Evolutionary conservation across 2,113 vertebrate genomes (phyloP).

Genomic region (Nothocercus nigrocapillus): DNA sequence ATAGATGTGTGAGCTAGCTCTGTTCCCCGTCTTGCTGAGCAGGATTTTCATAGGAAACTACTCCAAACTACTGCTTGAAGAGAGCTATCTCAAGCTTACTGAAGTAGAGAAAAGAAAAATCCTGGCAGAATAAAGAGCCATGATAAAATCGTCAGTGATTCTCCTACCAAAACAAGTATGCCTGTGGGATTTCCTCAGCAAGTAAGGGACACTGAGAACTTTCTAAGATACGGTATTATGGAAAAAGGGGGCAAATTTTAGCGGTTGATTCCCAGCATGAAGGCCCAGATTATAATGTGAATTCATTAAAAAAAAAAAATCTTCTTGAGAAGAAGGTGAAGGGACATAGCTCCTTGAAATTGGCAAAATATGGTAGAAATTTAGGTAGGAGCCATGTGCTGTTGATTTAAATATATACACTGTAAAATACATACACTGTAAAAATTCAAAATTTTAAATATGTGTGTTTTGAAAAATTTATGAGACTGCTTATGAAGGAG

Average conservation of each 20-base stretch:
- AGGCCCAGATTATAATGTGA: background rate
- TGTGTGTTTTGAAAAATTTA: background rate
- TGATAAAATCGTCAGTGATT: background rate
- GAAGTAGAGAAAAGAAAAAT: conserved; percentile 8
- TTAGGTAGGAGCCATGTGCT: background rate
- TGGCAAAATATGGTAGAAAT: background rate
- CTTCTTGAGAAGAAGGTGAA: background rate
- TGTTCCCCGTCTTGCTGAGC: background rate
- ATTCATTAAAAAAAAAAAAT: background rate
- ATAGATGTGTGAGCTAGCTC: conserved; percentile 27
- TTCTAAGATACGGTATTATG: background rate
- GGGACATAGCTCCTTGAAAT: background rate
- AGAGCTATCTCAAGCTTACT: background rate
- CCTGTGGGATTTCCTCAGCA: background rate
- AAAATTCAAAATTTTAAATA: background rate
- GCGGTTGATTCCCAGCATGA: background rate
- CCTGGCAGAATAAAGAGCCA: background rate
- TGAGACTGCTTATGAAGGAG: background rate
- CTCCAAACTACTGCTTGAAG: background rate
- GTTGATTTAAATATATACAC: background rate
- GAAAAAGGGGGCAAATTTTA: background rate
- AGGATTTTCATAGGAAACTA: conserved; percentile 1
- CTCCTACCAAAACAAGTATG: background rate
- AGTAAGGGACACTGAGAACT: background rate
- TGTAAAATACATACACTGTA: background rate